Evolutionary conservation across 2,113 vertebrate species (phyloP), one percentile per base, ranked within the genome.

Genomic region (Ramphastos sulfuratus): DNA sequence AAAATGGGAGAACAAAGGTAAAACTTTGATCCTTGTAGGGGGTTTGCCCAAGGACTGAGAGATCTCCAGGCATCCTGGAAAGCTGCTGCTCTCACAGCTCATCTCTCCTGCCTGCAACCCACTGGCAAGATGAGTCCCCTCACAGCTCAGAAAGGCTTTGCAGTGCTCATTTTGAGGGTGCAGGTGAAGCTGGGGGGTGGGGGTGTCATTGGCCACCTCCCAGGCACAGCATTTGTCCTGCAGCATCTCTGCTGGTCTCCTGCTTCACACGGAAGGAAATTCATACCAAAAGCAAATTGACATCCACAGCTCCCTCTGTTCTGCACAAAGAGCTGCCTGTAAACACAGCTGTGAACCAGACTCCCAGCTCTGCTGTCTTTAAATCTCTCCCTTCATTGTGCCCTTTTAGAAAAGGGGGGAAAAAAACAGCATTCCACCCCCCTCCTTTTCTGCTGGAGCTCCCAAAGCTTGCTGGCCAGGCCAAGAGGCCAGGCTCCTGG

Each of bases 241-340:
- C 12, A 24, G 50, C 50, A 52, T 52, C 50, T 52, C 50, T 52
- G 50, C 48, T 5, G 65, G 33, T 69, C 31, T 25, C 33, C 15
- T 59, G 35, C 50, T 83, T 63, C 55, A 10, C 3, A n/a, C 4
- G 6, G 83, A 70, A 90, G 76, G 65, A 93, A 94, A 86, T 55
- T 39, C 0, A 18, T 76, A 74, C 75, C 73, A 48, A 84, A 70
- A 65, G 50, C 87, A 85, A 87, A 82, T 27, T 76, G 67, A 77
- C 42, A 52, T 81, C 79, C 21, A 46, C 14, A 18, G 75, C 82
- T 87, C 75, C 52, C 56, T 83, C 60, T 74, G 50, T 71, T 90
- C 72, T 70, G 18, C 93, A 91, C 87, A 89, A 95, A 93, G 71
- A 90, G 92, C 79, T 90, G 79, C 76, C 72, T 92, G 71, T 89